Conservation (phyloP, 2,113 vertebrate genomes). For the Falco punctatus region DNA sequence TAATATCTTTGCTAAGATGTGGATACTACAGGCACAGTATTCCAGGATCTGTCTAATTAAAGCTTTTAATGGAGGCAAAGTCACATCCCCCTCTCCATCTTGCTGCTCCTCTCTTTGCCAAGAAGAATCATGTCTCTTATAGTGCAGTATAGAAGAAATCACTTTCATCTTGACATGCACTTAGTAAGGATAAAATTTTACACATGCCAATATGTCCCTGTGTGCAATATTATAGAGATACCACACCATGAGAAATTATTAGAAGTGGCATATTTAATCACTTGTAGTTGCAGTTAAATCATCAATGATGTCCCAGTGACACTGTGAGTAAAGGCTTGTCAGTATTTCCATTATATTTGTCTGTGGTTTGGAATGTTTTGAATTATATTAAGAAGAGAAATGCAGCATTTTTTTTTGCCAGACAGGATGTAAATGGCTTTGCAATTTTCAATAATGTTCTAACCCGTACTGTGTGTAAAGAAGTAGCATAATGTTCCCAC, state of each 20-base stretch:
- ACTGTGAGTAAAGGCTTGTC: neutral
- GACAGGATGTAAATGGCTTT: conserved; percentile 31
- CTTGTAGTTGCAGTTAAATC: neutral
- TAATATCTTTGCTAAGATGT: neutral
- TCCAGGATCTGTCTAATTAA: neutral
- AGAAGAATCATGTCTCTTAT: neutral
- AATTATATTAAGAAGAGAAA: conserved; percentile 25
- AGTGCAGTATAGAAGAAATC: neutral
- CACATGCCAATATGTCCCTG: neutral
- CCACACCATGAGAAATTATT: neutral
- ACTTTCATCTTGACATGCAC: neutral
- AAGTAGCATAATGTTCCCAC: neutral
- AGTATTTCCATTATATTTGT: neutral
- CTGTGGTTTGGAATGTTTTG: conserved; percentile 6
- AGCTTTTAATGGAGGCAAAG: neutral
- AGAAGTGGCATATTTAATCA: neutral
- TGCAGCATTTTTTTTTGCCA: neutral
- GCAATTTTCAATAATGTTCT: conserved; percentile 3
- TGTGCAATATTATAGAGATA: neutral
- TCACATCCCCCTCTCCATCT: neutral
- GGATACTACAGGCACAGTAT: neutral
- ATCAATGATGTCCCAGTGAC: neutral
- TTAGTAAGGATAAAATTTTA: neutral
- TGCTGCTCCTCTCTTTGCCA: neutral
- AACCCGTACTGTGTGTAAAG: neutral